phyloP scores from a whole-genome alignment of 2,113 vertebrate genomes.

The Macrotis lagotis region DNA sequence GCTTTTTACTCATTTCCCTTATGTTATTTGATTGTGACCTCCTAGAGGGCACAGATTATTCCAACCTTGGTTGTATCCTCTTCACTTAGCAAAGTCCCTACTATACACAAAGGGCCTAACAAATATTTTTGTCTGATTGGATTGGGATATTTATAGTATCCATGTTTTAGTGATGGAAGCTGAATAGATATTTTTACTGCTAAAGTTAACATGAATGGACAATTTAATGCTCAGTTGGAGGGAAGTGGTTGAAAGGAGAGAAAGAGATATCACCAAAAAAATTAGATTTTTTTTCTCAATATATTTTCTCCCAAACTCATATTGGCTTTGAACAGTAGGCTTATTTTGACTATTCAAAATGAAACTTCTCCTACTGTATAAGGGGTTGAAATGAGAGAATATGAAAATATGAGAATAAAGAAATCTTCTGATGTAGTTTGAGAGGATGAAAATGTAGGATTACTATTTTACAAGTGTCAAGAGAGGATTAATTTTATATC shows the following conservation, averaged over 20 bases:
- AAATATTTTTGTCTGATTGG: not conserved
- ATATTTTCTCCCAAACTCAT: not conserved
- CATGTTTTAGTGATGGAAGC: not conserved
- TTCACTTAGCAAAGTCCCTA: not conserved
- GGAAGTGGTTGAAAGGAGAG: not conserved
- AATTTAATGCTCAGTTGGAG: not conserved
- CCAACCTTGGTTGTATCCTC: not conserved
- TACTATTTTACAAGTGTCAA: conserved; percentile 49
- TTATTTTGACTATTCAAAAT: not conserved
- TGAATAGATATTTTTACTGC: not conserved
- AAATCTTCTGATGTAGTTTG: conserved; percentile 15
- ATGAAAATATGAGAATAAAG: conserved; percentile 24
- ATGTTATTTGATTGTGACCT: not conserved
- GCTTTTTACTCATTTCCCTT: not conserved
- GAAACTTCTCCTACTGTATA: not conserved
- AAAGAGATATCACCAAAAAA: not conserved
- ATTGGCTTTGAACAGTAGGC: not conserved
- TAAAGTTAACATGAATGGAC: conserved; percentile 17
- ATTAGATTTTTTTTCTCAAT: not conserved
- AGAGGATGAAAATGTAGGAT: not conserved
- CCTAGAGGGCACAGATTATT: not conserved
- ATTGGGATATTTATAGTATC: not conserved
- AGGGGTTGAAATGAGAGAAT: not conserved
- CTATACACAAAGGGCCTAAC: not conserved
- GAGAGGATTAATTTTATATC: conserved; percentile 52